A percentile compares a stretch with the other conserved stretches of the same genome.
phyloP scores from a whole-genome alignment of 2,888 invertebrate species.

The Neuroscelio doddi region DNA sequence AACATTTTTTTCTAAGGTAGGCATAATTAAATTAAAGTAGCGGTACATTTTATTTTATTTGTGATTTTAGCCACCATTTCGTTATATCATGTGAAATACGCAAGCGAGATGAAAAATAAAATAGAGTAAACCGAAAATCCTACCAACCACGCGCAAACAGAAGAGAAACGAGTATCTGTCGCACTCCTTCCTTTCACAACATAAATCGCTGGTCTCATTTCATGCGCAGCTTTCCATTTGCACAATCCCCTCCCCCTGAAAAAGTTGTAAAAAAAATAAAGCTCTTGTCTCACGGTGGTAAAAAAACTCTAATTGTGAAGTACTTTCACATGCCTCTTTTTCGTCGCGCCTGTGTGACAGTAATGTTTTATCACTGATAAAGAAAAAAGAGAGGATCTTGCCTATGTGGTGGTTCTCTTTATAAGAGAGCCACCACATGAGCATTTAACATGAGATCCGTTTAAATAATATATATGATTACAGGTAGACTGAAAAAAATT shows the following conservation, averaged over 20 bases:
- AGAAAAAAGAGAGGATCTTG: too few species aligned
- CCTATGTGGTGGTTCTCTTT: too few species aligned
- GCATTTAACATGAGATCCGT: too few species aligned
- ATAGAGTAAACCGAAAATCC: slow-evolving; percentile 20
- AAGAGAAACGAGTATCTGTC: slow-evolving; percentile 50
- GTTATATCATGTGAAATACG: slow-evolving; percentile 12
- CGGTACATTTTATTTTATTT: slow-evolving; percentile 4
- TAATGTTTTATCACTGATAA: slow-evolving; percentile 29
- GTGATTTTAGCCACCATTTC: not conserved
- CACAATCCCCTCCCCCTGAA: slow-evolving; percentile 7
- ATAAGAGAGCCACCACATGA: too few species aligned
- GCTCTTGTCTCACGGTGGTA: slow-evolving; percentile 19
- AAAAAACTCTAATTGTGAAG: slow-evolving; percentile 57
- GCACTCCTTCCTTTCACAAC: slow-evolving; percentile 38
- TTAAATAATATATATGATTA: too few species aligned
- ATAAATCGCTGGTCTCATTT: slow-evolving; percentile 55
- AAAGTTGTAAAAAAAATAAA: slow-evolving; percentile 28
- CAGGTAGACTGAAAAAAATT: too few species aligned
- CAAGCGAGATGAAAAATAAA: slow-evolving; percentile 9
- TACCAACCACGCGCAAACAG: slow-evolving; percentile 39
- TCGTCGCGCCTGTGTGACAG: slow-evolving; percentile 9
- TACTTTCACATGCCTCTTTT: slow-evolving; percentile 40
- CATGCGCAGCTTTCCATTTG: slow-evolving; percentile 47
- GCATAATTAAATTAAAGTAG: slow-evolving; percentile 30
- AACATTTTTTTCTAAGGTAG: not conserved